phyloP scores from a whole-genome alignment of 1,140 invertebrate species.

The Gryon sp. region DNA sequence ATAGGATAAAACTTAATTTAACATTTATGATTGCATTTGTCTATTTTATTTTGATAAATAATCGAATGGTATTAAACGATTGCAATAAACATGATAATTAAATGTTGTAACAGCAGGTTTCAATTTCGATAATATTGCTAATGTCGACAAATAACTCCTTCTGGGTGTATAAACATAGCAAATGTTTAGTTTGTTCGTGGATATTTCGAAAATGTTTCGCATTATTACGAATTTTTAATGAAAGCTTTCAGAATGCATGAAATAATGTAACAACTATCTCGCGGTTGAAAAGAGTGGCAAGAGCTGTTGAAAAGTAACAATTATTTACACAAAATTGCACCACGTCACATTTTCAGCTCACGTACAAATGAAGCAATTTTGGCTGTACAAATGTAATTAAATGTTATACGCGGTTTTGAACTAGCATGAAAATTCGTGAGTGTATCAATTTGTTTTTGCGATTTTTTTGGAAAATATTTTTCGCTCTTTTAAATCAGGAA shows the following conservation, averaged over 20 bases:
- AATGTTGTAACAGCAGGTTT: too few relatives aligned
- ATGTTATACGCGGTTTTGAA: constrained; percentile 8
- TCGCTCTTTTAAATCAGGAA: not conserved
- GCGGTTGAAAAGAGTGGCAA: constrained; percentile 31
- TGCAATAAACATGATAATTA: too few relatives aligned
- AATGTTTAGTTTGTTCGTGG: not conserved
- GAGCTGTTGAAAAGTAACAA: constrained; percentile 17
- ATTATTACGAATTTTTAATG: constrained; percentile 38
- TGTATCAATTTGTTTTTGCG: not conserved
- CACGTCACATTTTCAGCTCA: constrained; percentile 9
- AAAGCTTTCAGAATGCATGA: constrained; percentile 45
- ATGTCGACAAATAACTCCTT: too few relatives aligned
- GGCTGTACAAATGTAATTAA: constrained; percentile 28
- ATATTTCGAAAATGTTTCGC: constrained; percentile 34
- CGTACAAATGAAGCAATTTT: constrained; percentile 38
- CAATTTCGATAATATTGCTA: too few relatives aligned
- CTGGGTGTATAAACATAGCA: not conserved
- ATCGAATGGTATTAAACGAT: too few relatives aligned
- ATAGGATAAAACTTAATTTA: too few relatives aligned
- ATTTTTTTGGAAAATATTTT: constrained; percentile 2
- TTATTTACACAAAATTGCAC: constrained; percentile 44
- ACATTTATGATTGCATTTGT: too few relatives aligned
- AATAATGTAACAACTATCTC: constrained; percentile 44
- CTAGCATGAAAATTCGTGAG: not conserved
- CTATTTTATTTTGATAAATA: too few relatives aligned